Evolutionary conservation across 1,140 invertebrate species (phyloP), one percentile per base, ranked within the genome.

Genomic region (Rhagoletis pomonella): DNA sequence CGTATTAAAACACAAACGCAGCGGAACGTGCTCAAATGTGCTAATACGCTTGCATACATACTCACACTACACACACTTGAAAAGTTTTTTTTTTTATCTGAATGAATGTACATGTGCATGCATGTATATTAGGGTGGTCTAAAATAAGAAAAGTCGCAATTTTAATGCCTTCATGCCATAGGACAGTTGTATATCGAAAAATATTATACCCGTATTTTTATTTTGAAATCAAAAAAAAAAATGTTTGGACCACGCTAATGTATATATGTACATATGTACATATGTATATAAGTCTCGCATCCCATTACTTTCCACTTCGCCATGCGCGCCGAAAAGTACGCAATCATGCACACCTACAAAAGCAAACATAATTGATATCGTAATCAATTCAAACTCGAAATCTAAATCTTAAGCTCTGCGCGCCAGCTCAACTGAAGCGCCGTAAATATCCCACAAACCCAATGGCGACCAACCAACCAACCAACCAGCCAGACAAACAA

Each of bases 401-500:
- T 85, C 84, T 85, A 85, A 85, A 64, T 85, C 84, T 85, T 85
- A 85, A 85, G 84, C 84, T 81, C 73, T 81, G 73, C 44, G 47
- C 73, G 50, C 50, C 50, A 58, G 73, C 47, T 81, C 73, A 81
- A 81, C 73, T 55, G 50, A 81, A 81, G 73, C 47, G 19, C 47
- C 73, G 47, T 88, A 89, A 89, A 90, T 89, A 90, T 90, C 87
- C 88, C 89, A 14, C 44, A 17, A 81, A 58, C 17, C 73, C 73
- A 81, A n/a, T 6, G 39, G 67, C 73, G 73, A 81, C n/a, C 44
- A 81, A 4, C 2, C 67, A 39, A 19, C 64, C 6, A 67, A 39
- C 64, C 10, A 62, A 62, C 9, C 60, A 42, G 9, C 10, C 4
- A 73, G 14, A 29, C 65, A 17, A 67, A 42, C 2, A 1, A 19